These are phyloP conservation scores for Tetranychus truncatus DNA, from an alignment of 2,888 invertebrate species.

Conservation along the genomic window DNA sequence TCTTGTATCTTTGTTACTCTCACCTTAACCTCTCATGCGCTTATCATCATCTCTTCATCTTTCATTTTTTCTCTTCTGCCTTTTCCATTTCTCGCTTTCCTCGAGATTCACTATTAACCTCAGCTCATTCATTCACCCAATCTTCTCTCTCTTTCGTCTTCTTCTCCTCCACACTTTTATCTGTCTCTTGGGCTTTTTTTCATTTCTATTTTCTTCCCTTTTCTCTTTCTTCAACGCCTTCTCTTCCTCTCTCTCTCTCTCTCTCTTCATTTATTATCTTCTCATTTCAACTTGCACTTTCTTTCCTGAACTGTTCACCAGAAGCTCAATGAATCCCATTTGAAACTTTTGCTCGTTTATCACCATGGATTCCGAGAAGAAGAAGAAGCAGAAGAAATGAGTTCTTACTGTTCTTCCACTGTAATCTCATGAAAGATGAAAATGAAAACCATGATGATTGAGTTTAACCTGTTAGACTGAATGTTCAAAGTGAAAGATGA, in stretches of 20 bases:
- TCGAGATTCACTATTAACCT: not conserved
- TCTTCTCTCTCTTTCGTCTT: not conserved
- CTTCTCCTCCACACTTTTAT: not conserved
- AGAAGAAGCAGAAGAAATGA: not conserved
- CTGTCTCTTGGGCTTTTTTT: not conserved
- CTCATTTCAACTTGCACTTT: not conserved
- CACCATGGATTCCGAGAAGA: not conserved
- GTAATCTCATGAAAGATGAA: not conserved
- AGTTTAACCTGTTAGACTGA: not conserved
- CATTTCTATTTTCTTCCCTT: not conserved
- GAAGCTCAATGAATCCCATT: conserved; percentile 4
- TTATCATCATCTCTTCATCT: not conserved
- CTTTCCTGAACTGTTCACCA: not conserved
- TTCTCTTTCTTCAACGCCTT: not conserved
- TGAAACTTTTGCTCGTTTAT: not conserved
- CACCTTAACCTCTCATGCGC: conserved; percentile 1
- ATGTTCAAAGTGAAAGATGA: not conserved
- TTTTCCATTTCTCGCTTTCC: not conserved
- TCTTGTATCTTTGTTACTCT: not conserved
- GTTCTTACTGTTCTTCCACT: not conserved
- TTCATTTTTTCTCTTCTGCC: conserved; percentile 1
- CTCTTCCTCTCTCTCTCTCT: not conserved
- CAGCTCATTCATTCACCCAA: not conserved
- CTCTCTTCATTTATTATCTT: not conserved
- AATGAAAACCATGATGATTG: not conserved